Percentiles rank a stretch among this genome's conserved stretches.
Conservation (phyloP, 2,797 vertebrate species). For the Zalophus californianus region DNA sequence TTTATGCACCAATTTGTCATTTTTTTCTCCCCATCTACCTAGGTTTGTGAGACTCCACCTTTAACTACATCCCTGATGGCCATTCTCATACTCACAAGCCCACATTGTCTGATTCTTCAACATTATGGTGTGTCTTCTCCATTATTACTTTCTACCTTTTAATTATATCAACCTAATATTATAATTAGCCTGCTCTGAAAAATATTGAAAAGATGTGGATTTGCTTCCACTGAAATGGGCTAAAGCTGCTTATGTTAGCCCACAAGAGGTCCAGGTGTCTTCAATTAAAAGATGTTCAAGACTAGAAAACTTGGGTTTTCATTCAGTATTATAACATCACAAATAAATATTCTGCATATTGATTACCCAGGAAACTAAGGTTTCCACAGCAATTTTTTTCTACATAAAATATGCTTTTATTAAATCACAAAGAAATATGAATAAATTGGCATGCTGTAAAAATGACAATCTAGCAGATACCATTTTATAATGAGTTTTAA, state of each 20-base stretch:
- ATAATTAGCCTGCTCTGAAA: not conserved
- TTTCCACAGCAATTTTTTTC: not conserved
- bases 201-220: not conserved
- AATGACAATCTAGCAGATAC: not conserved
- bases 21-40: not conserved
- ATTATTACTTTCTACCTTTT: not conserved
- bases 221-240: not conserved
- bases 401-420: not conserved
- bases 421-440: conserved; percentile 11
- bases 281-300: not conserved
- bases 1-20: not conserved
- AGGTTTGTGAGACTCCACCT: not conserved
- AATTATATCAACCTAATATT: not conserved
- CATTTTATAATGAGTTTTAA: conserved; percentile 17
- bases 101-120: not conserved
- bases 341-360: not conserved
- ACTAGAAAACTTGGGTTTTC: not conserved
- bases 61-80: not conserved
- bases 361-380: not conserved
- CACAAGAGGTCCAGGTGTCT: not conserved
- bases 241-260: not conserved
- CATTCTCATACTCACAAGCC: not conserved
- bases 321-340: not conserved
- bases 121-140: not conserved
- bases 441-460: not conserved